Evolutionary conservation across 2,888 invertebrate genomes (phyloP).

Genomic region (Chouioia cunea): DNA sequence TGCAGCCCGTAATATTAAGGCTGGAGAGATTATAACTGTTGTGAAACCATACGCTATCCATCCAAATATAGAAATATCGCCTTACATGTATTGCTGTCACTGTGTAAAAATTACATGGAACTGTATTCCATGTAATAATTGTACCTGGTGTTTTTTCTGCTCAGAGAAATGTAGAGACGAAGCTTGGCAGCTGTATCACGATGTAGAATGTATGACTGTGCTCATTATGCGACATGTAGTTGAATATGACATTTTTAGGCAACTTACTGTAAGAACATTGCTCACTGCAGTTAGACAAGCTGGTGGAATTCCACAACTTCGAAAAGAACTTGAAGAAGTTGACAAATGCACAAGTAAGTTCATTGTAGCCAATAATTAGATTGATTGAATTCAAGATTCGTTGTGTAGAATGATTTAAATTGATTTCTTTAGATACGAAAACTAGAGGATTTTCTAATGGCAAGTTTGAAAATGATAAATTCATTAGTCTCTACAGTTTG

Average conservation of each 20-base stretch:
- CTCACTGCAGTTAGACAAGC: constrained; percentile 65
- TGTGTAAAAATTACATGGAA: constrained; percentile 75
- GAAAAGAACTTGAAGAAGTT: constrained; percentile 60
- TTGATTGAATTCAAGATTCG: constrained; percentile 29
- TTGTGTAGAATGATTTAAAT: not conserved
- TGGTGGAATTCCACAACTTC: constrained; percentile 64
- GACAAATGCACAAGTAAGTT: constrained; percentile 55
- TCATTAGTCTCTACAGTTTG: constrained; percentile 73
- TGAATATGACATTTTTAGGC: not conserved
- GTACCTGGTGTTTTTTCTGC: constrained; percentile 77
- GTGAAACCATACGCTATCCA: constrained; percentile 81
- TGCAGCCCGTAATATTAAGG: constrained; percentile 76
- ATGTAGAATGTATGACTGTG: constrained; percentile 80
- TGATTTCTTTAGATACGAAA: constrained; percentile 50
- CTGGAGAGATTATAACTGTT: constrained; percentile 81
- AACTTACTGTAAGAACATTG: constrained; percentile 73
- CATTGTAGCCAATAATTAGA: not conserved
- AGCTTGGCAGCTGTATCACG: constrained; percentile 80
- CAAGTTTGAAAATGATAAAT: constrained; percentile 60
- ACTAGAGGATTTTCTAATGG: constrained; percentile 56
- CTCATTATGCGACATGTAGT: constrained; percentile 67
- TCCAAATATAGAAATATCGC: constrained; percentile 70
- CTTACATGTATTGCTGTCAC: constrained; percentile 75
- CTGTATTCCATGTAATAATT: constrained; percentile 75
- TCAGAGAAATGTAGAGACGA: constrained; percentile 73